Percentiles rank a stretch among this genome's conserved stretches.
These are phyloP conservation scores for Rhabdornis inornatus DNA, from an alignment of 2,113 vertebrate genomes.

Conservation along the genomic window DNA sequence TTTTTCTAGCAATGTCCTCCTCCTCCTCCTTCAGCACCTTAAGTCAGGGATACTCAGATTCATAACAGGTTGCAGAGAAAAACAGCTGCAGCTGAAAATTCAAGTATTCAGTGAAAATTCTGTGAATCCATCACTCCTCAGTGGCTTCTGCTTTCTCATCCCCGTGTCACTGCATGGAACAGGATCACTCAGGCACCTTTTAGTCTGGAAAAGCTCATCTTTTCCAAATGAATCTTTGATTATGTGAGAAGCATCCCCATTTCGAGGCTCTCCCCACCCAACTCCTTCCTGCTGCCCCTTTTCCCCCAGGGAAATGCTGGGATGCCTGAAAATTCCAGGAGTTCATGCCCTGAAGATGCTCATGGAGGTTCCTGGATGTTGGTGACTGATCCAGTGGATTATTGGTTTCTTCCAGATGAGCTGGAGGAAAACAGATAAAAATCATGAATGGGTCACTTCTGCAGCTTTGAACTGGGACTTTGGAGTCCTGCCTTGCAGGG, in stretches of 20 bases:
- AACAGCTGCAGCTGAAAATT: neutral
- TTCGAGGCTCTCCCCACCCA: neutral
- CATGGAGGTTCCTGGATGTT: neutral
- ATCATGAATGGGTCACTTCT: neutral
- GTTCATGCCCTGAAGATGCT: neutral
- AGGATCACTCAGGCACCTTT: neutral
- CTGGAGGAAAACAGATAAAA: neutral
- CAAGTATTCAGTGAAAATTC: neutral
- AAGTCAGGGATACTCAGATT: neutral
- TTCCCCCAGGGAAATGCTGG: neutral
- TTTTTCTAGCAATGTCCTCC: neutral
- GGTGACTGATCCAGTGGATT: neutral
- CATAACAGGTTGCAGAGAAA: neutral
- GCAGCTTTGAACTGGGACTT: neutral
- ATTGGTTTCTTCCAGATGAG: neutral
- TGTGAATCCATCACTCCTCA: neutral
- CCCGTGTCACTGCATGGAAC: fast-evolving
- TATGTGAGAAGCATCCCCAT: neutral
- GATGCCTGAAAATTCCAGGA: neutral
- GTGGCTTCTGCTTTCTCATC: neutral
- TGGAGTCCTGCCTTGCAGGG: neutral
- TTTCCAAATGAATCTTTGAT: neutral
- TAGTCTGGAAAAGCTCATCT: neutral
- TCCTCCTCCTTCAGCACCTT: neutral
- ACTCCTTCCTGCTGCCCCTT: neutral